Conservation (phyloP, 1,140 invertebrate species). For the Drosophila arizonae region DNA sequence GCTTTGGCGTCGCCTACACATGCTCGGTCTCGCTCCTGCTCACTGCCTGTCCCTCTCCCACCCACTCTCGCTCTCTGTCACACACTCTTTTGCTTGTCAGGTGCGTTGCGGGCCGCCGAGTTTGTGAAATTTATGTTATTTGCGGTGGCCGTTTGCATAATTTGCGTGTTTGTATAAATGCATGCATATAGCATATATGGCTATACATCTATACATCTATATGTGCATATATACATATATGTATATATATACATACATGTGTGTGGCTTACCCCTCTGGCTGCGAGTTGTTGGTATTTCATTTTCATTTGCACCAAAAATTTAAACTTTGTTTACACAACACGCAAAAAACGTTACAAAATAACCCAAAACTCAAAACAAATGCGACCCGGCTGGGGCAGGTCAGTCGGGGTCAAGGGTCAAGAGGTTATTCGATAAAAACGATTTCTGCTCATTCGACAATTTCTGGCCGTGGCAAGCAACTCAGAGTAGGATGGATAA, state of each 20-base stretch:
- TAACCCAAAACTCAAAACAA: slow-evolving; percentile 34
- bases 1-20: slow-evolving; percentile 12
- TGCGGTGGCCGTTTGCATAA: slow-evolving; percentile 79
- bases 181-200: slow-evolving; percentile 18
- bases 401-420: slow-evolving; percentile 3
- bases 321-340: slow-evolving; percentile 59
- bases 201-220: background rate
- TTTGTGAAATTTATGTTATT: slow-evolving; percentile 79
- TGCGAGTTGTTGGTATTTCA: slow-evolving; percentile 66
- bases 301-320: slow-evolving; percentile 68
- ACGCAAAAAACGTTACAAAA: slow-evolving; percentile 48
- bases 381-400: background rate
- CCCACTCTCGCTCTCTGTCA: background rate
- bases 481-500: background rate
- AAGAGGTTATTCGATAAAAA: slow-evolving; percentile 43
- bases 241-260: background rate
- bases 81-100: slow-evolving; percentile 32
- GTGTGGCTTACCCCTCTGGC: slow-evolving; percentile 25
- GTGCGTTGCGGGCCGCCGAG: slow-evolving; percentile 71
- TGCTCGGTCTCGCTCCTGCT: background rate
- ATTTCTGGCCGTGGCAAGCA: slow-evolving; percentile 14
- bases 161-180: slow-evolving; percentile 77
- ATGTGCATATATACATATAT: too few relatives aligned
- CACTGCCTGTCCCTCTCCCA: background rate
- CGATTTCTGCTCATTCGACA: slow-evolving; percentile 12